A percentile compares a stretch with the other conserved stretches of the same genome.
Evolutionary conservation across 1,140 invertebrate species (phyloP).

Genomic region (Semibalanus balanoides): DNA sequence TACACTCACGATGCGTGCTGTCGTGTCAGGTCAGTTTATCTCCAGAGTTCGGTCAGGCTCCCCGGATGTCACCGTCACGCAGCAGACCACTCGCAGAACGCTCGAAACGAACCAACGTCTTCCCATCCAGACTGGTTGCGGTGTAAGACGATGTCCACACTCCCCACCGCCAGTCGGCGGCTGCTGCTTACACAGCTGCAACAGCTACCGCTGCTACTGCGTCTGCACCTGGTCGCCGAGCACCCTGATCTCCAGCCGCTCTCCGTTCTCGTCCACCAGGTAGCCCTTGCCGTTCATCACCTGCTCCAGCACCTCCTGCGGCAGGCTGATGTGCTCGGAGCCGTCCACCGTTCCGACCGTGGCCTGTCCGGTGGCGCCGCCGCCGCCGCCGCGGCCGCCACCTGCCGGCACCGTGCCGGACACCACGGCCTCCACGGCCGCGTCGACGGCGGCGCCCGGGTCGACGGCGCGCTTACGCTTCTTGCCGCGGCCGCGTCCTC

Average conservation of each 20-base stretch:
- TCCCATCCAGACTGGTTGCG: no score
- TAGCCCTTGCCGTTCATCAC: constrained; percentile 5
- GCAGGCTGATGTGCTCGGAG: neutral
- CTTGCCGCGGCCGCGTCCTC: neutral
- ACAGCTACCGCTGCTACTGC: no score
- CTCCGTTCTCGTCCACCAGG: constrained; percentile 4
- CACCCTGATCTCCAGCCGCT: neutral
- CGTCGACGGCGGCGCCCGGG: neutral
- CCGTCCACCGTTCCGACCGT: neutral
- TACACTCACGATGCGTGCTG: no score
- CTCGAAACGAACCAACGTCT: no score
- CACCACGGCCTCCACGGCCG: neutral
- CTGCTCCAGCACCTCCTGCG: neutral
- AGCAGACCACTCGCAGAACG: no score
- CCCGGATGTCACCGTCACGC: no score
- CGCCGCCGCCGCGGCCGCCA: no score
- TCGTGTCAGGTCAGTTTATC: no score
- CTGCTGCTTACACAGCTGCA: no score
- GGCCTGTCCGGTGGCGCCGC: neutral
- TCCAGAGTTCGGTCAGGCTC: no score
- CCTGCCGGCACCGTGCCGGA: neutral
- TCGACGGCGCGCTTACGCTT: neutral
- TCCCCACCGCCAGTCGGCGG: neutral
- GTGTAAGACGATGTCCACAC: no score
- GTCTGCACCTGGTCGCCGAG: neutral